Evolutionary conservation across 2,113 vertebrate genomes (phyloP).

Genomic region (Myotis brandtii): DNA sequence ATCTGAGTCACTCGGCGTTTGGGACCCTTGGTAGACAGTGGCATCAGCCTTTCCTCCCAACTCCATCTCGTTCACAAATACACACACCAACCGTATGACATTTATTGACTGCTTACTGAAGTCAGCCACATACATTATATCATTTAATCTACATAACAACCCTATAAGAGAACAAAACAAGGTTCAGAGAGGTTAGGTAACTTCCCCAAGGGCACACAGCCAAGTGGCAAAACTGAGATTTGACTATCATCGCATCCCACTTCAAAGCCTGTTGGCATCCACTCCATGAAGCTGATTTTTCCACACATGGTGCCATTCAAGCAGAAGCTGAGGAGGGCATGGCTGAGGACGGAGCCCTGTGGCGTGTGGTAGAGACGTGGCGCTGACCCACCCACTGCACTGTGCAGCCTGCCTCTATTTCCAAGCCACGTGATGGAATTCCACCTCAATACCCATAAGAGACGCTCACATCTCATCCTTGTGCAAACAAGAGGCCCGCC

Average conservation of each 20-base stretch:
- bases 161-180: neutral
- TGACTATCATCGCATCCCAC: neutral
- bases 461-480: neutral
- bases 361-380: neutral
- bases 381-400: neutral
- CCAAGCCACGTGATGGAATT: neutral
- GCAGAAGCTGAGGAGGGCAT: neutral
- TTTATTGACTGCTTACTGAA: neutral
- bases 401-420: neutral
- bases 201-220: neutral
- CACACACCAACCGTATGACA: neutral
- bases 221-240: neutral
- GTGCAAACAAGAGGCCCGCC: neutral
- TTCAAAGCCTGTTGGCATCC: neutral
- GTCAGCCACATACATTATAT: neutral
- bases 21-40: neutral
- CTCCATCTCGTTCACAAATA: neutral
- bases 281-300: neutral
- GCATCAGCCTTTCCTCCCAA: neutral
- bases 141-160: neutral
- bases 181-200: neutral
- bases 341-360: neutral
- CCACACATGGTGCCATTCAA: neutral
- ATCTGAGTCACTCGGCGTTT: neutral
- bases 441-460: neutral